A percentile compares a stretch with the other conserved stretches of the same genome.
phyloP scores from a whole-genome alignment of 2,113 vertebrate genomes.

The Atractosteus spatula region DNA sequence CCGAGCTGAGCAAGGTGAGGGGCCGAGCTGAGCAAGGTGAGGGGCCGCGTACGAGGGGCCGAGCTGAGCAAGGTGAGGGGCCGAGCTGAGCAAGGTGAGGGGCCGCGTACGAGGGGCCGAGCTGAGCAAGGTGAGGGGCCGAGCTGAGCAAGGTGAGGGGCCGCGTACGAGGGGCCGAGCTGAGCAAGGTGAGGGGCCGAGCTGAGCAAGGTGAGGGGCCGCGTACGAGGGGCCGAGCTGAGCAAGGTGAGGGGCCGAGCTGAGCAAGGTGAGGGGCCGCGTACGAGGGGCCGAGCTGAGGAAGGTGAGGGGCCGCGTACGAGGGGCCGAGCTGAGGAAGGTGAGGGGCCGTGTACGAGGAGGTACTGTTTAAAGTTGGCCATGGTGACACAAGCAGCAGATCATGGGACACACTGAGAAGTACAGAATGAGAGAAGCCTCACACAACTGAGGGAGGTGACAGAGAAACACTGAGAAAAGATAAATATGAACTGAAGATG shows the following conservation, averaged over 20 bases:
- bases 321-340: conserved; percentile 86
- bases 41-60: no score
- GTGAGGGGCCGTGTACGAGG: conserved; percentile 42
- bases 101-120: no score
- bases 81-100: conserved; percentile 88
- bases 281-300: conserved; percentile 82
- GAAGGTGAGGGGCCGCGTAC: no score
- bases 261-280: conserved; percentile 90
- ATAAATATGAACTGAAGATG: no score
- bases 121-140: conserved; percentile 82
- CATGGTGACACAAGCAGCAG: no score
- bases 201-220: conserved; percentile 87
- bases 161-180: no score
- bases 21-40: conserved; percentile 85
- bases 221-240: conserved; percentile 80
- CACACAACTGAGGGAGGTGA: no score
- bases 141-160: conserved; percentile 90
- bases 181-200: conserved; percentile 88
- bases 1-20: conserved; percentile 88
- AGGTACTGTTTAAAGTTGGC: no score
- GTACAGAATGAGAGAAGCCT: no score
- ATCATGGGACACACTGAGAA: no score
- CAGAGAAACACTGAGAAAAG: no score
- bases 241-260: conserved; percentile 85
- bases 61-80: conserved; percentile 87